phyloP scores from a whole-genome alignment of 2,888 invertebrate species.

The Osmoderma eremita region DNA sequence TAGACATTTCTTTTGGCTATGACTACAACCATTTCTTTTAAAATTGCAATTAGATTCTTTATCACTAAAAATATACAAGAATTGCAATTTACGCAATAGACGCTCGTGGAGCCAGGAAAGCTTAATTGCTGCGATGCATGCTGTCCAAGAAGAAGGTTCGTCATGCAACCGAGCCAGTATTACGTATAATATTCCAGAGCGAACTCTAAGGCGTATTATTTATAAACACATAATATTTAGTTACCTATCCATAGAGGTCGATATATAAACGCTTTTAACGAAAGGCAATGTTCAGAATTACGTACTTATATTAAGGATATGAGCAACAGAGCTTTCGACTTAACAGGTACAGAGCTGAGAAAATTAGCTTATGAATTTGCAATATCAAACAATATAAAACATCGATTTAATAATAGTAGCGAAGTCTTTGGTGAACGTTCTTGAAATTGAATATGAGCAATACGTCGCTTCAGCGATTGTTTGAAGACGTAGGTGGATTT shows the following conservation, averaged over 20 bases:
- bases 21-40: too few species aligned
- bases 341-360: slow-evolving; percentile 39
- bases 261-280: slow-evolving; percentile 44
- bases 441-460: too few species aligned
- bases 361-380: slow-evolving; percentile 47
- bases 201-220: slow-evolving; percentile 42
- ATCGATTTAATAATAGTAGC: too few species aligned
- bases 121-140: slow-evolving; percentile 45
- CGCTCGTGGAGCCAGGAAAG: slow-evolving; percentile 45
- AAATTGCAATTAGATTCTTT: too few species aligned
- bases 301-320: slow-evolving; percentile 42
- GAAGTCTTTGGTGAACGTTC: too few species aligned
- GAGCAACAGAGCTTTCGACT: slow-evolving; percentile 41
- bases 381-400: too few species aligned
- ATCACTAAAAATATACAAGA: too few species aligned
- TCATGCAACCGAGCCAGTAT: background rate
- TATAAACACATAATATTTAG: slow-evolving; percentile 39
- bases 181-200: slow-evolving; percentile 15
- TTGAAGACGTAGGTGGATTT: too few species aligned
- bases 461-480: too few species aligned
- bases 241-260: slow-evolving; percentile 43
- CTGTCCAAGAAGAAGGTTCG: slow-evolving; percentile 41
- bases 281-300: slow-evolving; percentile 47
- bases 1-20: too few species aligned
- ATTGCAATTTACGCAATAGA: too few species aligned